Evolutionary conservation across 2,888 invertebrate genomes (phyloP), one percentile per base, ranked within the genome.

Genomic region (Pollenia amentaria): DNA sequence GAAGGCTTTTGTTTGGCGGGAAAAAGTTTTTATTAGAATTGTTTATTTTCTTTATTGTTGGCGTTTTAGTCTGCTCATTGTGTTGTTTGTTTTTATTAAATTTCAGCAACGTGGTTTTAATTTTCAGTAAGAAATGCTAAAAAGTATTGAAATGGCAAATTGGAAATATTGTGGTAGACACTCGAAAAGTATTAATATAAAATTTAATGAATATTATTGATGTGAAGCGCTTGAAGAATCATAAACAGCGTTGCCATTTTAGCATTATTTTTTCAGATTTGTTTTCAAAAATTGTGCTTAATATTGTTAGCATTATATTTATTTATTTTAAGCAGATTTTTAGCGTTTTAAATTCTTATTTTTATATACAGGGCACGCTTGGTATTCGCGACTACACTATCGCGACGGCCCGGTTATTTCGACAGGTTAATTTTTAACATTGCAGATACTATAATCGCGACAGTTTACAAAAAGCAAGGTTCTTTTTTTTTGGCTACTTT

Each of bases 1-100:
- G 78, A 85, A 78, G 78, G 60, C 87, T 88, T 88, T 87, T 88
- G 89, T 89, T 91, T 91, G 91, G 91, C 91, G 91, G 91, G 91
- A 91, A 91, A 90, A 90, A 87, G 81, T 88, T 76, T 81, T 73
- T 81, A 21, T 88, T 84, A 79, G 42, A 70, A 51, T 70, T 70
- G 55, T 38, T 55, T 29, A 29, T 76, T 3, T 21, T 55, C 65
- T 48, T 83, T 88, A 85, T 89, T 88, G 88, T 88, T 86, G 21
- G 9, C 12, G 40, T 76, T 69, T 44, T 9, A 44, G 79, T 79
- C 64, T 53, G 72, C 18, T 70, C 40, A 44, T 81, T 81, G 11
- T 42, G 21, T n/a, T 75, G 48, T 69, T 75, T 69, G 48, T 60
- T 60, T 60, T 44, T 60, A 69, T 76, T 69, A 42, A 57, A 67